Conservation (phyloP, 2,888 invertebrate genomes). For the Drosophila rellima region DNA sequence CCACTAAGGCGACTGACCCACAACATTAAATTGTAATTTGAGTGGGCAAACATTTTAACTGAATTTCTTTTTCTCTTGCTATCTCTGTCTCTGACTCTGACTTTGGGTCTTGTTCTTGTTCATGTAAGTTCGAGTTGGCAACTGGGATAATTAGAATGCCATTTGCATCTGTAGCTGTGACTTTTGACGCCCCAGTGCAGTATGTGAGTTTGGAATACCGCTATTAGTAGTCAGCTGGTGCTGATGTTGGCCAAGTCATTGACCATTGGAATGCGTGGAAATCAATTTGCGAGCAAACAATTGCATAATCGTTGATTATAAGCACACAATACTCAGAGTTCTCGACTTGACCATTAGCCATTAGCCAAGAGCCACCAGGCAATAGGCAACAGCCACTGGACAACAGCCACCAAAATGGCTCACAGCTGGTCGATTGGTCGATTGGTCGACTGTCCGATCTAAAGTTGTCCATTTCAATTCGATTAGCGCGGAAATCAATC, state of each 20-base stretch:
- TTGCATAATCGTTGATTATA: constrained; percentile 69
- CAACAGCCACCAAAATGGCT: constrained; percentile 25
- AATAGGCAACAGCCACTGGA: neutral
- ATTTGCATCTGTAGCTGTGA: constrained; percentile 51
- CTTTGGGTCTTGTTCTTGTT: constrained; percentile 17
- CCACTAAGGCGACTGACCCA: constrained; percentile 79
- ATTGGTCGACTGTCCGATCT: constrained; percentile 2
- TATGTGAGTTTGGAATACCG: constrained; percentile 47
- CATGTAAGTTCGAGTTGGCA: constrained; percentile 46
- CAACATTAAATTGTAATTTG: constrained; percentile 80
- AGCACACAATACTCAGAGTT: constrained; percentile 31
- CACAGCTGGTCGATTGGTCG: constrained; percentile 31
- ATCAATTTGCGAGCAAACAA: constrained; percentile 62
- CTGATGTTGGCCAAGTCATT: constrained; percentile 44
- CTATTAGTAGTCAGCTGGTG: constrained; percentile 38
- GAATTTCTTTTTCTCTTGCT: constrained; percentile 45
- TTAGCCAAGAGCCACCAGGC: constrained; percentile 1
- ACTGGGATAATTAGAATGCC: constrained; percentile 67
- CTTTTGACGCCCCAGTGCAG: constrained; percentile 70
- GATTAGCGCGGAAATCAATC: constrained; percentile 75
- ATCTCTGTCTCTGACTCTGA: neutral
- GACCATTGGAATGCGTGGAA: constrained; percentile 59
- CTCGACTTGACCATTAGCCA: constrained; percentile 11
- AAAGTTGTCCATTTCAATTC: constrained; percentile 65
- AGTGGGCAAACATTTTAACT: constrained; percentile 75